Evolutionary conservation across 2,113 vertebrate species (phyloP), one percentile per base, ranked within the genome.

Genomic region (Aramus guarauna): DNA sequence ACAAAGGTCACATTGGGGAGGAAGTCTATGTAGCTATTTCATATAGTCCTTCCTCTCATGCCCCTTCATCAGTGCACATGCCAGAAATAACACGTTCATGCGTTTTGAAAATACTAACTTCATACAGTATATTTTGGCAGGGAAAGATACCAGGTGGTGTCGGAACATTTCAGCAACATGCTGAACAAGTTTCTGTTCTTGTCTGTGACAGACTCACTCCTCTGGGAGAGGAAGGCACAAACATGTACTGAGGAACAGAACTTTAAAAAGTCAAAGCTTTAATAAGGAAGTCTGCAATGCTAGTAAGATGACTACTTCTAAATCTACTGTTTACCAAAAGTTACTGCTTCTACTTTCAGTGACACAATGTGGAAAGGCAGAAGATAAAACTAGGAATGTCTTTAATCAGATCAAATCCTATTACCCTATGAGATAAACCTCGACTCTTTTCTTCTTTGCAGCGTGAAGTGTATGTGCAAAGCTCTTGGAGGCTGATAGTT

Each of bases 101-200:
- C 94, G 37, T 88, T 94, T 92, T 92, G 75, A 68, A 97, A 94
- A 90, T 34, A 85, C 22, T 36, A 27, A 17, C 39, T 95, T 68
- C 60, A 36, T 29, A 9, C 12, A 47, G 68, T 88, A 13, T 91
- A 15, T 88, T 90, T 96, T 94, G 87, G 68, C 94, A 92, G 48
- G 39, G 32, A 76, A 48, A 26, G 83, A 47, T 83, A 71, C 26
- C 74, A 78, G 66, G 76, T 84, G 62, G 55, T 89, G 60, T 32
- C 69, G 64, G 59, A 92, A 81, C 66, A 66, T 76, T 91, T 82
- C 29, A 84, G 64, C 80, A 92, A 67, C 41, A 11, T 30, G 37
- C 64, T 45, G 52, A 74, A 29, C 47, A 85, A 56, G 45, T 73
- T 94, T 56, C 30, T 18, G 4, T 81, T 81, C 60, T 47, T 69